Conservation (phyloP, 2,888 invertebrate species). For the Pedicia rivosa region DNA sequence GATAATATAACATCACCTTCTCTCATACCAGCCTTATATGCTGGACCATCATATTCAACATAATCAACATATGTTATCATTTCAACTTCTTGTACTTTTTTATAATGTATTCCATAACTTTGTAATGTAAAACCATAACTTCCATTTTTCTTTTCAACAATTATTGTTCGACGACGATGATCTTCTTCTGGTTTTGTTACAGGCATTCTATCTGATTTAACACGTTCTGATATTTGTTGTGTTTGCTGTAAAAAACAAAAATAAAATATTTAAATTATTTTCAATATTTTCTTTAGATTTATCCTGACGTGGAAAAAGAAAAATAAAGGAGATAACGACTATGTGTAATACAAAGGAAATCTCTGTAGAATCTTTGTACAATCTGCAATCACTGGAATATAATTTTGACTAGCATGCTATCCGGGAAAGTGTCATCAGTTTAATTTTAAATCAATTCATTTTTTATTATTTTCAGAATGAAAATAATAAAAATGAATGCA, state of each 20-base stretch:
- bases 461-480: no score
- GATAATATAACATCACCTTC: constrained; percentile 93
- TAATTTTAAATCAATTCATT: no score
- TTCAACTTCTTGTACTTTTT: constrained; percentile 85
- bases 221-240: constrained; percentile 15
- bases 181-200: constrained; percentile 67
- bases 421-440: no score
- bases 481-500: no score
- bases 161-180: constrained; percentile 75
- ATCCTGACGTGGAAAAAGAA: no score
- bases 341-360: no score
- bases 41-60: constrained; percentile 84
- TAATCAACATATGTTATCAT: constrained; percentile 96
- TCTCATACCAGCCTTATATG: constrained; percentile 83
- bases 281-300: no score
- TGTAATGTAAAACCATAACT: constrained; percentile 93
- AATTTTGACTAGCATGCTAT: no score
- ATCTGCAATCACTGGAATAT: no score
- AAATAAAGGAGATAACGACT: no score
- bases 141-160: constrained; percentile 77
- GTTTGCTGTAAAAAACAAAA: constrained; percentile 8
- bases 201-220: constrained; percentile 55
- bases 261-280: no score
- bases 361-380: no score
- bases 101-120: constrained; percentile 94